Evolutionary conservation across 2,888 invertebrate species (phyloP).

Genomic region (Lymantria monacha): DNA sequence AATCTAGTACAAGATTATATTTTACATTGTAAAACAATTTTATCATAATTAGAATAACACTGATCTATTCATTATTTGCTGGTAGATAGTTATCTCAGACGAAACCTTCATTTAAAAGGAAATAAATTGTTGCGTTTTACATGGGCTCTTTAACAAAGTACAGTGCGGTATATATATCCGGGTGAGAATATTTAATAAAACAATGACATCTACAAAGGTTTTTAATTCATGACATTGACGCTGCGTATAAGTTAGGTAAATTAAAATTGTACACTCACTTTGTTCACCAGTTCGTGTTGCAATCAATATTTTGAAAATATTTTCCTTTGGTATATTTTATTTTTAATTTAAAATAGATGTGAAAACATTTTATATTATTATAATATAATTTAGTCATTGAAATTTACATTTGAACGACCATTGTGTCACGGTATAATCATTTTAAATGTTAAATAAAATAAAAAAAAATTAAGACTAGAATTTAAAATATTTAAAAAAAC

Average conservation of each 20-base stretch:
- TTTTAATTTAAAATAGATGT: not conserved
- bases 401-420: not conserved
- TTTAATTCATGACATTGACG: constrained; percentile 2
- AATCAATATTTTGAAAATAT: not conserved
- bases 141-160: constrained; percentile 20
- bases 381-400: not conserved
- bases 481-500: not conserved
- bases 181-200: constrained; percentile 8
- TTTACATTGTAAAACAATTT: constrained; percentile 5
- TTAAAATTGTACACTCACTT: not conserved
- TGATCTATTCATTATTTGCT: constrained; percentile 22
- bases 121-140: constrained; percentile 23
- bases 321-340: not conserved
- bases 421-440: not conserved
- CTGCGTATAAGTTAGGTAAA: not conserved
- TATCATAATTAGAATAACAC: constrained; percentile 27
- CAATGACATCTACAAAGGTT: constrained; percentile 3
- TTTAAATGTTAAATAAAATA: not conserved
- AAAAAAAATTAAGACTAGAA: not conserved
- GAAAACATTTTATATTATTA: not conserved
- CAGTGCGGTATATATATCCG: constrained; percentile 9
- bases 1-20: too few relatives aligned
- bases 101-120: constrained; percentile 30
- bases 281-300: not conserved
- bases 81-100: constrained; percentile 26